Evolutionary conservation across 2,797 vertebrate species (phyloP).

Genomic region (Spinus pinus): DNA sequence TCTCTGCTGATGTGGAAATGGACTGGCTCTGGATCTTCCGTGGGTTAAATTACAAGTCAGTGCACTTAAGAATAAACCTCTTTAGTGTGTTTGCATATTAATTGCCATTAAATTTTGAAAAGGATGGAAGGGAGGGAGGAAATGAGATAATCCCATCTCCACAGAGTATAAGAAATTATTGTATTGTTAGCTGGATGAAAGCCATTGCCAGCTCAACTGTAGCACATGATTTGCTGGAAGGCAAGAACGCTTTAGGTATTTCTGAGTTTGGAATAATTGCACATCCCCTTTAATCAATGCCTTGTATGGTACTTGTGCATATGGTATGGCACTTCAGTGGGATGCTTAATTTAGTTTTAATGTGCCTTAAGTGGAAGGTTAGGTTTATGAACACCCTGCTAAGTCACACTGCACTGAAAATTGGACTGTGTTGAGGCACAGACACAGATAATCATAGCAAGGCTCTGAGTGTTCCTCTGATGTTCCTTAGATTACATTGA

Average conservation of each 20-base stretch:
- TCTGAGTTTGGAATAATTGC: neutral
- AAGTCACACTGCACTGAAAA: conserved; percentile 11
- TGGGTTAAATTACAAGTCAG: neutral
- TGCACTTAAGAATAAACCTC: neutral
- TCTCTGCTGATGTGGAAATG: neutral
- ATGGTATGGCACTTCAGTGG: neutral
- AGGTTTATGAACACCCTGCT: neutral
- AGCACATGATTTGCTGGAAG: neutral
- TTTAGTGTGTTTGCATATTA: neutral
- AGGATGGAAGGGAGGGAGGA: neutral
- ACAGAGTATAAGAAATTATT: neutral
- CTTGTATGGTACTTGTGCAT: neutral
- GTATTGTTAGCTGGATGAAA: neutral
- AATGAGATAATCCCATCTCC: neutral
- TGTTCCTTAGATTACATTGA: conserved; percentile 38
- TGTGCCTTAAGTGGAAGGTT: neutral
- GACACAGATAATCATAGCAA: conserved; percentile 36
- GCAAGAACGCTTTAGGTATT: neutral
- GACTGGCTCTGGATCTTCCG: neutral
- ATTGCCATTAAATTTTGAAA: neutral
- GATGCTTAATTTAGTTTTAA: neutral
- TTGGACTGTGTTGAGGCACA: neutral
- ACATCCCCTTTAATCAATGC: neutral
- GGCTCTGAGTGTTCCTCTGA: conserved; percentile 24
- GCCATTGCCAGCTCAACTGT: neutral